Base-by-base conservation (phyloP, 2,113 vertebrate species). In the Hystrix cristata region DNA sequence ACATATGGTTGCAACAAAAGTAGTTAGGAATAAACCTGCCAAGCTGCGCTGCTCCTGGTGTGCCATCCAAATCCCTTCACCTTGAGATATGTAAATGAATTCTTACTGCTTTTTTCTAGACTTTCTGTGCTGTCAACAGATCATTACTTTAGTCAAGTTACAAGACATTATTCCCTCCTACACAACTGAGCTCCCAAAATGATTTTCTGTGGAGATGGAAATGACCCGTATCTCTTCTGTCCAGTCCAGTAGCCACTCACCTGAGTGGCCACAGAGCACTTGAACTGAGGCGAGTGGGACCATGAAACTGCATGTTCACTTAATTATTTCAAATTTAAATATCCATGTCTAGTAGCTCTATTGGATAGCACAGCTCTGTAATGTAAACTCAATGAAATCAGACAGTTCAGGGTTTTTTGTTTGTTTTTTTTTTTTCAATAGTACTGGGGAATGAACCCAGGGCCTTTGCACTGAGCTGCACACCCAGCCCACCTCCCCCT, bases 131-230 rank as follows among this genome's bases (percentile, higher is more conserved):
- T 78, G 23, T 69, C 65, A 69, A 53, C 23, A 87, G 53, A 76
- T 86, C 80, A 53, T 78, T 78, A 29, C 27, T 71, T 46, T 64
- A 94, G 91, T 80, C 60, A 93, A 62, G 34, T 93, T 85, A 48
- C 13, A 80, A 71, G 53, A 16, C 23, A 65, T 55, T n/a, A 59
- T 72, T 65, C 43, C 59, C 83, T 78, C 48, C 62, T 64, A 19
- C 55, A 76, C 14, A 67, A 34, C 0, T 31, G 78, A 78, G 18
- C 60, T 76, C n/a, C 62, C 27, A 5, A 65, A 31, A 88, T 60
- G 55, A 21, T 62, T 94, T 87, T 64, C 43, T 94, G 2, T 7
- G 15, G 27, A 48, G 46, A 46, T 46, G 31, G 87, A 55, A 90
- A 79, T 46, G 48, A 19, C n/a, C 29, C 43, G 21, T 60, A 46